A percentile compares a stretch with the other conserved stretches of the same genome.
Conservation (phyloP, 2,888 invertebrate species). For the Gandaritis pyraliata region DNA sequence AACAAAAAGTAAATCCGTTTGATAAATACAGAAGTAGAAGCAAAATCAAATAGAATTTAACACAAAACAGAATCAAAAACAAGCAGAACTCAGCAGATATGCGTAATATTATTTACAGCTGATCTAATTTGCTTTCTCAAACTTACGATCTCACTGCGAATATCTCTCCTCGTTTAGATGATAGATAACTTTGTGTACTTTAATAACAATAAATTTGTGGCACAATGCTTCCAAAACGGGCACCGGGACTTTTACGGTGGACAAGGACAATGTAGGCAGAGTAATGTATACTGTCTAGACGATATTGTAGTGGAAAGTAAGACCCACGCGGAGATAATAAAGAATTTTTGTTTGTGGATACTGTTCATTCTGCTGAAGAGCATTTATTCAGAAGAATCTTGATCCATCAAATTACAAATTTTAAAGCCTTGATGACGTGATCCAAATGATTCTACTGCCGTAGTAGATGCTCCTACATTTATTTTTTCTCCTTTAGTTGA, state of each 20-base stretch:
- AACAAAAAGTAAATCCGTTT: no score
- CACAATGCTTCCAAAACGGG: slow-evolving; percentile 36
- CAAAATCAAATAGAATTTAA: no score
- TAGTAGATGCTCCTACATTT: no score
- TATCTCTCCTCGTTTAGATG: slow-evolving; percentile 43
- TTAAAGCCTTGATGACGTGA: no score
- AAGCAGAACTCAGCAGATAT: slow-evolving; percentile 20
- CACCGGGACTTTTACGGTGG: slow-evolving; percentile 37
- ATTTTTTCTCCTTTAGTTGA: no score
- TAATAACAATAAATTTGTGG: slow-evolving; percentile 42
- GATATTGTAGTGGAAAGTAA: slow-evolving; percentile 16
- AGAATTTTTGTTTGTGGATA: no score
- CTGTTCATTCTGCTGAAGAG: no score
- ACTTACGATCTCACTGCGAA: slow-evolving; percentile 32
- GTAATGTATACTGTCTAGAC: slow-evolving; percentile 43
- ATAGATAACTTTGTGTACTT: slow-evolving; percentile 40
- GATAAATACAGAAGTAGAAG: no score
- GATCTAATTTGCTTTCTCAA: slow-evolving; percentile 38
- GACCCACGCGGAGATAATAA: not conserved
- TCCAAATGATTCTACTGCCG: no score
- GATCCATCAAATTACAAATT: no score
- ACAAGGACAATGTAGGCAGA: slow-evolving; percentile 37
- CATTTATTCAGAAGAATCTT: no score
- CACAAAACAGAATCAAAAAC: slow-evolving; percentile 23
- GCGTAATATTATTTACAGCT: slow-evolving; percentile 32